These are phyloP conservation scores for Passer montanus DNA, from an alignment of 2,113 vertebrate species.

Conservation along the genomic window DNA sequence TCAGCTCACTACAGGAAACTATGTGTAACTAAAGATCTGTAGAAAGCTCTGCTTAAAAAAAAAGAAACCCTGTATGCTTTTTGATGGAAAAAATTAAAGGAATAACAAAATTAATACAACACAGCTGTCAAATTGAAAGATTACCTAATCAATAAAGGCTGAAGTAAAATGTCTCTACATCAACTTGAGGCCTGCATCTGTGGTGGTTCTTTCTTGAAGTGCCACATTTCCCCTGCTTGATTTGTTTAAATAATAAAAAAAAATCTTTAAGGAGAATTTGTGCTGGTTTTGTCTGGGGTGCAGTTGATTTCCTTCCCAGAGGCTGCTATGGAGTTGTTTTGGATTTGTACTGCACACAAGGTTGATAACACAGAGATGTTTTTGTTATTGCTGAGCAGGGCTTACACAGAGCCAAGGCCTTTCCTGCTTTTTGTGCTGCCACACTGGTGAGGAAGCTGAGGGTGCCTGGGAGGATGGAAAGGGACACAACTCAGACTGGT, in stretches of 20 bases:
- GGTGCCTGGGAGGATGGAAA: too few species aligned
- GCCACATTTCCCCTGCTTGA: not conserved
- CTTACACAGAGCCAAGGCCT: not conserved
- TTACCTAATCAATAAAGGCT: not conserved
- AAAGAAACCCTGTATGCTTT: fast-evolving
- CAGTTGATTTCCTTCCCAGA: not conserved
- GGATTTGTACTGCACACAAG: not conserved
- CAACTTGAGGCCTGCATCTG: not conserved
- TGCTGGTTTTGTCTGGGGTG: not conserved
- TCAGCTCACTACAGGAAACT: not conserved
- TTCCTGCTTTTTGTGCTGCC: fast-evolving
- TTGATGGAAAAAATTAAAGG: not conserved
- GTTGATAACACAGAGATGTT: not conserved
- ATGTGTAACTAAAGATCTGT: not conserved
- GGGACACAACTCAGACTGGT: fast-evolving
- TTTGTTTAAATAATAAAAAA: not conserved
- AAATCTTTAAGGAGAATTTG: not conserved
- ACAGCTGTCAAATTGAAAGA: not conserved
- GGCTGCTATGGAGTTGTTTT: fast-evolving
- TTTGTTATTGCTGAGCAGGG: not conserved
- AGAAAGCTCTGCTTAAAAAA: not conserved
- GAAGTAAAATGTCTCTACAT: not conserved
- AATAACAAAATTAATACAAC: not conserved
- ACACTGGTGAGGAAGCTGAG: fast-evolving
- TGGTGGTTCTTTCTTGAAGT: not conserved